Evolutionary conservation across 1,140 invertebrate species (phyloP).

Genomic region (Drosophila equinoxialis): DNA sequence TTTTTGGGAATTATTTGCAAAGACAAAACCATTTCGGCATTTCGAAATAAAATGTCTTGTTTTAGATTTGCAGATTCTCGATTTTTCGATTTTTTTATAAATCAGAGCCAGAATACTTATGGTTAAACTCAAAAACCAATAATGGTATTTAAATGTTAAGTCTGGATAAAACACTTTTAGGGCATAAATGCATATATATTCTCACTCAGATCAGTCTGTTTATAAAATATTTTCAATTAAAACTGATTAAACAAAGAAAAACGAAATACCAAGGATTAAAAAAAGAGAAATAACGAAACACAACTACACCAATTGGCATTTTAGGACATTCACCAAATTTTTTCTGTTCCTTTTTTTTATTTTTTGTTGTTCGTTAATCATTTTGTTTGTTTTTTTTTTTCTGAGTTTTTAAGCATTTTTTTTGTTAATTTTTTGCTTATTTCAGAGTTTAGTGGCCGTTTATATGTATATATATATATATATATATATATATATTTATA

Average conservation of each 20-base stretch:
- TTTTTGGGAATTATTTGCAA: too few species aligned
- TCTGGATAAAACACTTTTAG: neutral
- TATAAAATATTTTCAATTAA: neutral
- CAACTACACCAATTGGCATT: slow-evolving; percentile 77
- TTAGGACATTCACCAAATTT: slow-evolving; percentile 82
- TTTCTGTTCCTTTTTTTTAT: neutral
- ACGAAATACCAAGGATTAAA: neutral
- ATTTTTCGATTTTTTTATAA: neutral
- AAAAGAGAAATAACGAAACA: neutral
- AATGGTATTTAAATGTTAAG: neutral
- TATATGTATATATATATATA: neutral
- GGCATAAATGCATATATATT: neutral
- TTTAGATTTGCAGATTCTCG: slow-evolving; percentile 18
- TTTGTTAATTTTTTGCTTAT: neutral
- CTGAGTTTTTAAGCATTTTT: neutral
- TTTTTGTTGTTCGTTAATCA: too few species aligned
- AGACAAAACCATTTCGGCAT: neutral
- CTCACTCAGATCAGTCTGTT: neutral
- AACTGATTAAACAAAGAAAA: neutral
- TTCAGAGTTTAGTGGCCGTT: slow-evolving; percentile 2
- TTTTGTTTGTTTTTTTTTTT: neutral
- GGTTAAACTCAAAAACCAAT: neutral
- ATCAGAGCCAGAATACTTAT: too few species aligned
- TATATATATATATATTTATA: neutral
- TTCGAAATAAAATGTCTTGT: neutral